phyloP scores from a whole-genome alignment of 2,888 invertebrate species.

The Rhingia rostrata region DNA sequence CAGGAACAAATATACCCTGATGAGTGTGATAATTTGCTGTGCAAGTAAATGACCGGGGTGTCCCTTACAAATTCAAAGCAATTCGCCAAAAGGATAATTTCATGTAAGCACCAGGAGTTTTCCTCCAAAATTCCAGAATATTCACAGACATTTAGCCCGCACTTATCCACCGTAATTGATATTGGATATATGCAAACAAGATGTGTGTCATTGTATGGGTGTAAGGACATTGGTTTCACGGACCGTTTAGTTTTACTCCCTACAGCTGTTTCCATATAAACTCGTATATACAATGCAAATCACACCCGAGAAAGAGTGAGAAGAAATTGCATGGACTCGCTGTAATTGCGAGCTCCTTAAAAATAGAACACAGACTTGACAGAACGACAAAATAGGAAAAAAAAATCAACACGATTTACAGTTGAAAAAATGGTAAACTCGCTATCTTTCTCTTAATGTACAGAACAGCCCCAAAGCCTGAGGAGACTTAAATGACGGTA shows the following conservation, averaged over 20 bases:
- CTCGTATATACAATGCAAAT: no score
- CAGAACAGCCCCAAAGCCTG: slow-evolving; percentile 4
- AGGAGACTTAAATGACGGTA: slow-evolving; percentile 38
- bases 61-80: slow-evolving; percentile 28
- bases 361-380: slow-evolving; percentile 1
- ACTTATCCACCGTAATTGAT: slow-evolving; percentile 63
- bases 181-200: slow-evolving; percentile 57
- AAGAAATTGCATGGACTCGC: slow-evolving; percentile 10
- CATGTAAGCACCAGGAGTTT: slow-evolving; percentile 75
- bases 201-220: background rate
- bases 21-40: slow-evolving; percentile 54
- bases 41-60: slow-evolving; percentile 26
- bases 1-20: slow-evolving; percentile 19
- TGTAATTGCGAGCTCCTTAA: slow-evolving; percentile 29
- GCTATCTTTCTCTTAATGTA: slow-evolving; percentile 31
- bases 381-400: slow-evolving; percentile 17
- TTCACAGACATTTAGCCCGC: slow-evolving; percentile 74
- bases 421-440: slow-evolving; percentile 38
- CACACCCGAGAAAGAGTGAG: background rate
- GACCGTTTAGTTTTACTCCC: slow-evolving; percentile 36
- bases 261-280: background rate
- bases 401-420: slow-evolving; percentile 16
- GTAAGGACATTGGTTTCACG: slow-evolving; percentile 18
- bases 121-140: slow-evolving; percentile 53
- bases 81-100: slow-evolving; percentile 73